Conservation (phyloP, 2,797 vertebrate species). For the Triplophysa bombifrons region DNA sequence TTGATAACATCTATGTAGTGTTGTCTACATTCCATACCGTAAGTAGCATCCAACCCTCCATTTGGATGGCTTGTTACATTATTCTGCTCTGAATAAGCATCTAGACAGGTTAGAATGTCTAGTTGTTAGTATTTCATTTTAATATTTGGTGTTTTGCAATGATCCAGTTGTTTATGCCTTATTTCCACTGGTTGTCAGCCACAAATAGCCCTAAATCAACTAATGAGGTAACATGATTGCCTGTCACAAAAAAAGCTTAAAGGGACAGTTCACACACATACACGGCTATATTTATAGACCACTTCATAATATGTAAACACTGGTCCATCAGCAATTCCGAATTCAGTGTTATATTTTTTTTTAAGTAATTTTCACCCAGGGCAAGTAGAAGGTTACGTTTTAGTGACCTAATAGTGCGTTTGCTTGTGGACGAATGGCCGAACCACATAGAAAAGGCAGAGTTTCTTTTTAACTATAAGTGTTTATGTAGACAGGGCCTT, state of each 20-base stretch:
- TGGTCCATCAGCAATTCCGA: too few species aligned
- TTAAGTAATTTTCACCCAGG: too few species aligned
- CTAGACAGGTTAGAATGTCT: conserved; percentile 4
- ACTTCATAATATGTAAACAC: too few species aligned
- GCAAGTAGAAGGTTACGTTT: too few species aligned
- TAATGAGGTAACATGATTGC: conserved; percentile 34
- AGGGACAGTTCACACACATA: too few species aligned
- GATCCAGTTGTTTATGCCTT: conserved; percentile 18
- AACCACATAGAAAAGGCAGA: too few species aligned
- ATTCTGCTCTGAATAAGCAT: neutral
- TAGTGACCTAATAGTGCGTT: too few species aligned
- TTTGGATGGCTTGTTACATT: conserved; percentile 6
- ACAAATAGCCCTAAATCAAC: conserved; percentile 54
- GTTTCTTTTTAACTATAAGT: too few species aligned
- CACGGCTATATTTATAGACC: too few species aligned
- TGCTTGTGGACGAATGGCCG: too few species aligned
- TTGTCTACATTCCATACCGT: conserved; percentile 57
- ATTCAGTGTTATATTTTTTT: too few species aligned
- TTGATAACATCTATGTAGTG: conserved; percentile 86
- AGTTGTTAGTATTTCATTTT: neutral
- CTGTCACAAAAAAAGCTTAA: neutral
- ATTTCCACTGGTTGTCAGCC: conserved; percentile 2
- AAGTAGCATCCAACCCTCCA: neutral
- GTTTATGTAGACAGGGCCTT: too few species aligned
- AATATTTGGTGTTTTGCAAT: conserved; percentile 24